Evolutionary conservation across 2,113 vertebrate species (phyloP).

Genomic region (Silurus meridionalis): DNA sequence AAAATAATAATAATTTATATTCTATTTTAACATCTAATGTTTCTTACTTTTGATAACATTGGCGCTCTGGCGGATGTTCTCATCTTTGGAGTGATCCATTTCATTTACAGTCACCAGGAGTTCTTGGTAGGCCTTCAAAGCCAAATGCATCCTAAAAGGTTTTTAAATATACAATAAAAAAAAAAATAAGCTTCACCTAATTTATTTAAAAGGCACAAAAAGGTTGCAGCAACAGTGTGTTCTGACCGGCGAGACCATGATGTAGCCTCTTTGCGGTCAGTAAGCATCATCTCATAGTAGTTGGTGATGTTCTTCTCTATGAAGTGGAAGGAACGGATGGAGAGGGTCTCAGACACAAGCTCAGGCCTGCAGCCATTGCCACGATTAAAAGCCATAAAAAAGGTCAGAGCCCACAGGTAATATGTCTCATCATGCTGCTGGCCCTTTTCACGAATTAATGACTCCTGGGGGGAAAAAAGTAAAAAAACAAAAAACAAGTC

Average conservation of each 20-base stretch:
- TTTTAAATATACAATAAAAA: background rate
- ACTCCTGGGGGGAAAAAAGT: slow-evolving; percentile 73
- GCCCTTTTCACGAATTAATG: slow-evolving; percentile 83
- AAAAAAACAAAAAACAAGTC: background rate
- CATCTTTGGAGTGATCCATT: slow-evolving; percentile 85
- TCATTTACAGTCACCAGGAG: slow-evolving; percentile 87
- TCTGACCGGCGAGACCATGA: slow-evolving; percentile 90
- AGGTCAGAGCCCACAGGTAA: slow-evolving; percentile 90
- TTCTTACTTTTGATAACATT: slow-evolving; percentile 90
- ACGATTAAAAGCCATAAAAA: slow-evolving; percentile 98
- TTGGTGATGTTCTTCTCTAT: slow-evolving; percentile 92
- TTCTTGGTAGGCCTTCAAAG: slow-evolving; percentile 94
- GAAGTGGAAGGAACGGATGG: slow-evolving; percentile 88
- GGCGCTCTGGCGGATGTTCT: slow-evolving; percentile 83
- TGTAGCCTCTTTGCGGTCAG: slow-evolving; percentile 84
- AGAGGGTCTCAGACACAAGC: slow-evolving; percentile 91
- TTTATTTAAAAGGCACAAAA: background rate
- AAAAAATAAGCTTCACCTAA: background rate
- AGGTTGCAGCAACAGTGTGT: background rate
- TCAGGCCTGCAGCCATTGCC: slow-evolving; percentile 81
- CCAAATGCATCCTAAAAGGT: slow-evolving; percentile 87
- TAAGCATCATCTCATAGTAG: slow-evolving; percentile 96
- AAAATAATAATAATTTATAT: too few species aligned
- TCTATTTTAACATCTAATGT: background rate
- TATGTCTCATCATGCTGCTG: slow-evolving; percentile 95